Conservation (phyloP, 1,140 invertebrate species). For the Euwallacea fornicatus region DNA sequence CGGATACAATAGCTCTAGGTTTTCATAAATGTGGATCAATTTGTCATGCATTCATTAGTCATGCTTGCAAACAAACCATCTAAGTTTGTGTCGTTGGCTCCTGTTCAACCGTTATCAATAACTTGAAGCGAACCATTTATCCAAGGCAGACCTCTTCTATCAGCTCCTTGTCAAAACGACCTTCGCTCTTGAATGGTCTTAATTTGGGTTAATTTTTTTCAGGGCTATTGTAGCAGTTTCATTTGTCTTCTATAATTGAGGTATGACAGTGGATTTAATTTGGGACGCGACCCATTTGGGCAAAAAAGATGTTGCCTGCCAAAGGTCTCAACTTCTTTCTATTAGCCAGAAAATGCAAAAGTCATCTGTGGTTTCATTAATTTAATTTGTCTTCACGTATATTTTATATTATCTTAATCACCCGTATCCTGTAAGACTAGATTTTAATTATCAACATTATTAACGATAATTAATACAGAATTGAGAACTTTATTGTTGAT, state of each 20-base stretch:
- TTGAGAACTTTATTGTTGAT: too few relatives aligned
- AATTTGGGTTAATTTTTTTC: constrained; percentile 11
- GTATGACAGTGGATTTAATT: neutral
- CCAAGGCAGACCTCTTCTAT: constrained; percentile 44
- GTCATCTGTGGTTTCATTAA: too few relatives aligned
- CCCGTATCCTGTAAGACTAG: too few relatives aligned
- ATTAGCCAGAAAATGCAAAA: too few relatives aligned
- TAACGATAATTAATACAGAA: too few relatives aligned
- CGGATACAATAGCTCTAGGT: constrained; percentile 13
- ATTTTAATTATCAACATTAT: too few relatives aligned
- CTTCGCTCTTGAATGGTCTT: constrained; percentile 37
- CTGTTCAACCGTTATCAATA: constrained; percentile 44
- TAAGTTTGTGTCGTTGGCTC: constrained; percentile 42
- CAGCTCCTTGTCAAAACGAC: constrained; percentile 42
- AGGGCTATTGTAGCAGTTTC: neutral
- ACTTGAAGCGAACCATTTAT: constrained; percentile 44
- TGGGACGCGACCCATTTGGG: too few relatives aligned
- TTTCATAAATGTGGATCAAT: constrained; percentile 42
- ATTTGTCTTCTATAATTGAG: constrained; percentile 13
- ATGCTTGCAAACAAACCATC: constrained; percentile 45
- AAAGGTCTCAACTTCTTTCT: too few relatives aligned
- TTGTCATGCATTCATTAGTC: constrained; percentile 47
- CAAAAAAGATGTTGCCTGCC: too few relatives aligned
- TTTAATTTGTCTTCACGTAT: too few relatives aligned
- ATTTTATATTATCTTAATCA: too few relatives aligned